Conservation (phyloP, 2,888 invertebrate species). For the Drosophila mimetica region DNA sequence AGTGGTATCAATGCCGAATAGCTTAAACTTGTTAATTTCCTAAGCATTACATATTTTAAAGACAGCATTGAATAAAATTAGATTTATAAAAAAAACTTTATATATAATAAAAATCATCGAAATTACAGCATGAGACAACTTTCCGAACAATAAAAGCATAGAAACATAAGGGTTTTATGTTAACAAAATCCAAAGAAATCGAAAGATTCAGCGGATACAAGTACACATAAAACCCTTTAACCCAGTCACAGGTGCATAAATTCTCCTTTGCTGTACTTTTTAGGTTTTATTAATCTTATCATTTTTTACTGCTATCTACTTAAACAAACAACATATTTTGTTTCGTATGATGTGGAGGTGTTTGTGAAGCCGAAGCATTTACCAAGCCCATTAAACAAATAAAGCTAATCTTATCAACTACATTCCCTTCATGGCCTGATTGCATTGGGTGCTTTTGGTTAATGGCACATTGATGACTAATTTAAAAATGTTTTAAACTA, state of each 20-base stretch:
- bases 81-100: too few relatives aligned
- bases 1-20: too few relatives aligned
- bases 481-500: neutral
- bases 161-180: too few relatives aligned
- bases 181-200: too few relatives aligned
- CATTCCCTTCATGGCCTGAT: conserved; percentile 23
- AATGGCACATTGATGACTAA: conserved; percentile 14
- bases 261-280: conserved; percentile 29
- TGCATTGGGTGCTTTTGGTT: conserved; percentile 2
- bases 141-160: too few relatives aligned
- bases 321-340: conserved; percentile 31
- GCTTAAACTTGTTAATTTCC: too few relatives aligned
- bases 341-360: conserved; percentile 24
- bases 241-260: conserved; percentile 59
- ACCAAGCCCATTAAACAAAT: conserved; percentile 61
- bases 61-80: too few relatives aligned
- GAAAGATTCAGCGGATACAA: too few relatives aligned
- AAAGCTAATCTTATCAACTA: conserved; percentile 63
- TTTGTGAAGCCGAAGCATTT: conserved; percentile 34
- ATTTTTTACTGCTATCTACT: conserved; percentile 52
- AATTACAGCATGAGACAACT: too few relatives aligned
- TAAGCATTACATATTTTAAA: too few relatives aligned
- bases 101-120: too few relatives aligned
- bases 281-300: conserved; percentile 60
- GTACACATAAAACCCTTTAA: too few relatives aligned